Evolutionary conservation across 2,797 vertebrate species (phyloP).

Genomic region (Diplodus puntazzo): DNA sequence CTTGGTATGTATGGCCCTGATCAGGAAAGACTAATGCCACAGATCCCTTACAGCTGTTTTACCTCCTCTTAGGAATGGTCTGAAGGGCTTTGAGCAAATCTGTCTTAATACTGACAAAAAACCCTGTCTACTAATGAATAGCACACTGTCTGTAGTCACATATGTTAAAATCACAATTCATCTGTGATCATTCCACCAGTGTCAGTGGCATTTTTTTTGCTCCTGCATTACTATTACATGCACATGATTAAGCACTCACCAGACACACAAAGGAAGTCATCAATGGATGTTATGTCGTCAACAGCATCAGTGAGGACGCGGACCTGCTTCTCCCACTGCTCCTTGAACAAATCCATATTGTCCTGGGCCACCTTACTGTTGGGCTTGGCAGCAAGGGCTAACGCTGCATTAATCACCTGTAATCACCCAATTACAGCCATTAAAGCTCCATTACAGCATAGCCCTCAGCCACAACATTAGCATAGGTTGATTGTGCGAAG

Average conservation of each 20-base stretch:
- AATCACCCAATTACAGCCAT: constrained; percentile 83
- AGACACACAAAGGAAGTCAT: constrained; percentile 98
- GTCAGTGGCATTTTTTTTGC: background rate
- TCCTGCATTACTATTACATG: background rate
- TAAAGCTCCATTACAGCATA: constrained; percentile 72
- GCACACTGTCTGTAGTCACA: background rate
- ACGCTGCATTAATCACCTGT: constrained; percentile 98
- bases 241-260: constrained; percentile 87
- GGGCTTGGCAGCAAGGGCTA: constrained; percentile 96
- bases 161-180: constrained; percentile 1
- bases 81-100: constrained; percentile 30
- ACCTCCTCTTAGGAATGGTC: constrained; percentile 20
- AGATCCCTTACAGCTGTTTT: constrained; percentile 13
- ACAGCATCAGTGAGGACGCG: constrained; percentile 97
- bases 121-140: background rate
- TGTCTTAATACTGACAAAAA: constrained; percentile 14
- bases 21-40: constrained; percentile 38
- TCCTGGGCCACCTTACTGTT: constrained; percentile 99
- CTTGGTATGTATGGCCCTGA: constrained; percentile 37
- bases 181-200: background rate
- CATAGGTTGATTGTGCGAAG: constrained; percentile 70
- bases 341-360: constrained; percentile 99
- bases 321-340: constrained; percentile 99
- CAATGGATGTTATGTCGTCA: constrained; percentile 98
- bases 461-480: constrained; percentile 76